Evolutionary conservation across 2,797 vertebrate species (phyloP).

Genomic region (Leptatherina wallacei): DNA sequence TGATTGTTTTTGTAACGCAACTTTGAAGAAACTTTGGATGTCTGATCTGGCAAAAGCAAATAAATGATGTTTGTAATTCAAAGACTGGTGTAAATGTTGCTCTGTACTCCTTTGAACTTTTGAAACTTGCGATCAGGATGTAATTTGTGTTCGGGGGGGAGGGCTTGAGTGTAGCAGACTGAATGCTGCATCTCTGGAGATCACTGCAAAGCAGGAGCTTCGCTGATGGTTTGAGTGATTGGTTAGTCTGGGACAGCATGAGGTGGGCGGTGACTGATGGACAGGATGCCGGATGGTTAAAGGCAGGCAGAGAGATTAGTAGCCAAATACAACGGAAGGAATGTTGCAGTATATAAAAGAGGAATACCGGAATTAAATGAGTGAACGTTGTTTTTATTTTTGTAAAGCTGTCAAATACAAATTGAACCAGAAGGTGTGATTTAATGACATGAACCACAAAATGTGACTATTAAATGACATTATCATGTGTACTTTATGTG

Average conservation of each 20-base stretch:
- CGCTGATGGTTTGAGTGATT: constrained; percentile 47
- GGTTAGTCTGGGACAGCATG: constrained; percentile 11
- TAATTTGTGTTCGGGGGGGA: neutral
- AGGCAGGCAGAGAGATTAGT: constrained; percentile 52
- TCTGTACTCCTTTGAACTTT: neutral
- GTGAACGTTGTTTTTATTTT: neutral
- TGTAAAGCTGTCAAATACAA: neutral
- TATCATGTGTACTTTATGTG: neutral
- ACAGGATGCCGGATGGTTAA: constrained; percentile 39
- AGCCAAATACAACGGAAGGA: neutral
- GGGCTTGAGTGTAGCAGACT: neutral
- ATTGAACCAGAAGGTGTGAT: neutral
- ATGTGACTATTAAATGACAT: neutral
- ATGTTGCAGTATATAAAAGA: constrained; percentile 11
- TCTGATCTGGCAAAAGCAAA: constrained; percentile 46
- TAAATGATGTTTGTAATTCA: constrained; percentile 60
- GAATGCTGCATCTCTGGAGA: neutral
- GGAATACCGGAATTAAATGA: constrained; percentile 4
- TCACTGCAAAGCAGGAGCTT: constrained; percentile 15
- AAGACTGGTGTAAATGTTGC: neutral
- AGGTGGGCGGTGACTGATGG: constrained; percentile 65
- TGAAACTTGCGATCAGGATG: neutral
- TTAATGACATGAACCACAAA: neutral
- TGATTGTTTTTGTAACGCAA: constrained; percentile 75
- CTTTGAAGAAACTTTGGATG: constrained; percentile 24